Conservation (phyloP, 2,113 vertebrate species). For the Boleophthalmus pectinirostris region DNA sequence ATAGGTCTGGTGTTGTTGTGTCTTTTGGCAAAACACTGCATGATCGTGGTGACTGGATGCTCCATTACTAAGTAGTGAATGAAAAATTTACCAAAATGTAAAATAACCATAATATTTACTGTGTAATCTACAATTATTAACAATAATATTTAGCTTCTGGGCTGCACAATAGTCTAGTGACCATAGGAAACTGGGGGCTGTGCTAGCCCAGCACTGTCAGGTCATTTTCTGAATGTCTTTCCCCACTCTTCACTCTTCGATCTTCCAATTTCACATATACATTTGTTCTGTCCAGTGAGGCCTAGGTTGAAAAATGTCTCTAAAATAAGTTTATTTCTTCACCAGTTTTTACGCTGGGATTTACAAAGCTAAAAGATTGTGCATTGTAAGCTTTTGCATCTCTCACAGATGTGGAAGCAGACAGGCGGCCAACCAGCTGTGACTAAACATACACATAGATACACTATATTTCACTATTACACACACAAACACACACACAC, state of each 20-base stretch:
- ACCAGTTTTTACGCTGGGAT: not conserved
- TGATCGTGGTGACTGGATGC: no score
- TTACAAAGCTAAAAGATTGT: not conserved
- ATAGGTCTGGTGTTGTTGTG: no score
- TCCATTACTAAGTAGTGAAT: no score
- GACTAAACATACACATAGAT: constrained; percentile 41
- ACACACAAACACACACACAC: constrained; percentile 19
- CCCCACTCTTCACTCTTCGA: not conserved
- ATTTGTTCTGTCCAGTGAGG: not conserved
- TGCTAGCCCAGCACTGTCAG: not conserved
- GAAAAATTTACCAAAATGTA: no score
- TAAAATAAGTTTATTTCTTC: not conserved
- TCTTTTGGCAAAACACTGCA: no score
- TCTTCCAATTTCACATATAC: not conserved
- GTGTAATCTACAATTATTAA: no score
- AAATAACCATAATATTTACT: no score
- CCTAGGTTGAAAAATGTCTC: not conserved
- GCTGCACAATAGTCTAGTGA: no score
- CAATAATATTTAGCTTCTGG: no score
- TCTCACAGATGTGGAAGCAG: constrained; percentile 50
- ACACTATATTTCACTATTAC: constrained; percentile 3
- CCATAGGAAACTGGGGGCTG: not conserved
- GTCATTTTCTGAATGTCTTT: not conserved
- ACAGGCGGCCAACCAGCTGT: constrained; percentile 75
- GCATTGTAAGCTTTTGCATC: constrained; percentile 6